Conservation (phyloP, 2,797 vertebrate species). For the Clarias pachynema region DNA sequence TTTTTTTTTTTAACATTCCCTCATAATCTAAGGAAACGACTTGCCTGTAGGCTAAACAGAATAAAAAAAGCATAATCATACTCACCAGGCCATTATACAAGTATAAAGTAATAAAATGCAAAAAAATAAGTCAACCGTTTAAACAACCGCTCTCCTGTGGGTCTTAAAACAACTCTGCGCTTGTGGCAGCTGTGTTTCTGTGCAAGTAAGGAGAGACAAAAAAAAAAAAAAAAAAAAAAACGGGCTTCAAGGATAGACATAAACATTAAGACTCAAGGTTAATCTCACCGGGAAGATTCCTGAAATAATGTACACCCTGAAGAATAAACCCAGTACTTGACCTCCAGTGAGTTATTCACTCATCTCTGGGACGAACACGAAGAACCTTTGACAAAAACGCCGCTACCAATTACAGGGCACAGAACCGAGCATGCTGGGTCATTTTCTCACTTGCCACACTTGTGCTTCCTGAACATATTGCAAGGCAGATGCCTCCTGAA, state of each 20-base stretch:
- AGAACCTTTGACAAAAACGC: not conserved
- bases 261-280: constrained; percentile 37
- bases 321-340: constrained; percentile 37
- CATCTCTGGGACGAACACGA: not conserved
- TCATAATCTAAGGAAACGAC: not conserved
- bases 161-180: constrained; percentile 8
- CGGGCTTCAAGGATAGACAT: constrained; percentile 24
- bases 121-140: constrained; percentile 6
- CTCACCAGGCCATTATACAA: constrained; percentile 1
- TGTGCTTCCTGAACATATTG: constrained; percentile 1
- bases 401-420: constrained; percentile 1
- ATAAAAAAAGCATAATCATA: not conserved
- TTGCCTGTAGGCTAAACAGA: not conserved
- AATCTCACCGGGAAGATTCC: constrained; percentile 7
- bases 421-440: not conserved
- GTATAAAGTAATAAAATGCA: constrained; percentile 3
- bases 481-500: constrained; percentile 15
- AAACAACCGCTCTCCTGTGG: not conserved
- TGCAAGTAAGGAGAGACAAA: not conserved
- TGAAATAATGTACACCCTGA: constrained; percentile 72
- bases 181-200: not conserved
- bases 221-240: not conserved
- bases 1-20: too few species aligned
- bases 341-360: not conserved
- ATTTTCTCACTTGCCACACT: constrained; percentile 26